Base-by-base conservation (phyloP, 2,888 invertebrate genomes). In the Chloroclysta siterata region DNA sequence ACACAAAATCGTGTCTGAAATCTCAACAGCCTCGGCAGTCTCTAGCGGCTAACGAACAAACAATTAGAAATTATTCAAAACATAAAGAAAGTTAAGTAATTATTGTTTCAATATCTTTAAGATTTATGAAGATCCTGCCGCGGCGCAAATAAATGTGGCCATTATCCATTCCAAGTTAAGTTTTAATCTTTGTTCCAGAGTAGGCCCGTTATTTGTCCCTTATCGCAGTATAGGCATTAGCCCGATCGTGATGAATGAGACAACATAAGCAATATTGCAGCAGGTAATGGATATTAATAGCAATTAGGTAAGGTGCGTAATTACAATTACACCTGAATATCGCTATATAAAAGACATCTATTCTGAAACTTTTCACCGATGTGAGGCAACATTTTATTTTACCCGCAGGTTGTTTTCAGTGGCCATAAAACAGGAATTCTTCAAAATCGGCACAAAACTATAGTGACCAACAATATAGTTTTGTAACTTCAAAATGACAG, bases 161-260 rank as follows among this genome's bases (percentile, higher is more conserved):
- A 57, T 65, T 55, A 65, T 58, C 61, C 53, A 29, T 46, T 53
- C 54, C 42, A 46, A 52, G 48, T 56, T 44, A 51, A 57, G 60
- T 60, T 65, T 57, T 58, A 65, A 62, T 65, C 65, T 61, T 65
- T 52, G 65, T 65, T 65, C 57, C 51, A 47, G 65, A 65, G 65
- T 65, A 57, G 61, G 47, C 39, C 51, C 61, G 61, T 52, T 57
- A 53, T 61, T 62, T 61, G 65, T 60, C 61, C 39, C 54, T 65
- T 61, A 62, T 65, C 65, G 53, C 46, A 46, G 50, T 54, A 65
- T 47, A 55, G 51, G 33, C 52, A 47, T 58, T 57, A 50, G 57
- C 46, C 46, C 54, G 44, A 58, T 51, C 55, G 54, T 65, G 61
- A 58, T 65, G 47, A 59, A 65, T 65, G 61, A 22, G 51, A 58